A percentile compares a stretch with the other conserved stretches of the same genome.
These are phyloP conservation scores for Hydractinia symbiolongicarpus DNA, from an alignment of 30 jellyfish, hydroid and myxozoan species.

Conservation along the genomic window DNA sequence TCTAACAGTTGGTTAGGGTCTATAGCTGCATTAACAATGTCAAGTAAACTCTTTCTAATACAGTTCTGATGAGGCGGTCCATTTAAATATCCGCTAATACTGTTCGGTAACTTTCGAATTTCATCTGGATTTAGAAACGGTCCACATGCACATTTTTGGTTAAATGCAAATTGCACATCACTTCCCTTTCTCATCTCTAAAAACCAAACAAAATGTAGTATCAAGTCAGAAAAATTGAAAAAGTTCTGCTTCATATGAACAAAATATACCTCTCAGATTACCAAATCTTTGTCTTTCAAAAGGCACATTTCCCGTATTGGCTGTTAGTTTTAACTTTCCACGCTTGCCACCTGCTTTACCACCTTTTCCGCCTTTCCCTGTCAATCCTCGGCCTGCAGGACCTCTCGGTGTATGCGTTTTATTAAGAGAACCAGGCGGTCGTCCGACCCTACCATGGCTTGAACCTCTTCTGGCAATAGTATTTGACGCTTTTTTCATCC, in stretches of 20 bases:
- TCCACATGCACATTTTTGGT: conserved; percentile 93
- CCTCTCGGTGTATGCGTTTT: conserved; percentile 41
- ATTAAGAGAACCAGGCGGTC: conserved; percentile 44
- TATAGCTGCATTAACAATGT: conserved; percentile 81
- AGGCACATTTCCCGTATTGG: conserved; percentile 13
- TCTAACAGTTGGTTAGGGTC: conserved; percentile 89
- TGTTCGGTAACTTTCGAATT: conserved; percentile 68
- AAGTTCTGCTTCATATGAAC: not conserved
- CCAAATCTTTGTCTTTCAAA: conserved; percentile 52
- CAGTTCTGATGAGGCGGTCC: conserved; percentile 99
- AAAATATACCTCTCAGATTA: conserved; percentile 35
- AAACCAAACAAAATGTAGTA: conserved; percentile 3
- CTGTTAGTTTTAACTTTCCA: conserved; percentile 21
- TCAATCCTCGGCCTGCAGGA: conserved; percentile 43
- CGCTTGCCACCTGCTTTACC: conserved; percentile 61
- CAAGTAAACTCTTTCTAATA: conserved; percentile 83
- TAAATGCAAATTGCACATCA: conserved; percentile 68
- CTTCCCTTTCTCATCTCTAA: conserved; percentile 65
- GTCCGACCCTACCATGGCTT: conserved; percentile 35
- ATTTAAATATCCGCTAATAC: conserved; percentile 74
- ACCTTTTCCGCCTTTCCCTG: conserved; percentile 52
- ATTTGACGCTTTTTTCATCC: conserved; percentile 37
- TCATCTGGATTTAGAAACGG: conserved; percentile 86
- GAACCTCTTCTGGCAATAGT: conserved; percentile 4
- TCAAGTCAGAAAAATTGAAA: not conserved